Base-by-base conservation (phyloP, 2,888 invertebrate genomes). In the Phragmatobia fuliginosa region DNA sequence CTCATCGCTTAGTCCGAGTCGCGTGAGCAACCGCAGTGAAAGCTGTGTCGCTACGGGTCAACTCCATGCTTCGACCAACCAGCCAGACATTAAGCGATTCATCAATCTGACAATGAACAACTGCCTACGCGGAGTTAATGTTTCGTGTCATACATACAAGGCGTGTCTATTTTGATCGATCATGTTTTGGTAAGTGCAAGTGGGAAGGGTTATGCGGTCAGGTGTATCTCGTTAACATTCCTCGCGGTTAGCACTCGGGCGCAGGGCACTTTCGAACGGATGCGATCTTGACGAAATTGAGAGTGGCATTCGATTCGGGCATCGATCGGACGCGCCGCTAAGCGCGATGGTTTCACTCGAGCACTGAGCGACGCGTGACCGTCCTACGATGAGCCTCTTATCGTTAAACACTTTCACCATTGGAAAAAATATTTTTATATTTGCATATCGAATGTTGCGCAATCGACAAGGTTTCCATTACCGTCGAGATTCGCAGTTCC, bases 381-480 rank as follows among this genome's bases (percentile, higher is more conserved):
- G 69, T 59, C 63, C 70, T 74, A 75, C 74, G 75, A 73, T 36
- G 52, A 32, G 32, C 69, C 63, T 52, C 63, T 70, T 72, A 75
- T 73, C 69, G 68, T 28, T 64, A 62, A 79, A 75, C 82, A 90
- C 92, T 92, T 91, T 92, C 92, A 88, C 91, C 87, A 83, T 80
- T 85, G 77, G 82, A 81, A 84, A 81, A 84, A 87, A 85, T 79
- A 83, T 84, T 84, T 75, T 67, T 62, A 72, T 86, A 85, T 89
- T 88, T 85, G 83, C 85, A 89, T 88, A 87, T 83, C 75, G 74
- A 68, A 70, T 70, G 76, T 89, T 88, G 79, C 83, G 83, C 82
- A 85, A 89, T 77, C 76, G 64, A 70, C 32, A 59, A 67, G 45
- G 62, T 67, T 62, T 59, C 33, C 32, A 45, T 18, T 16, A 59